Evolutionary conservation across 2,888 invertebrate genomes (phyloP), one percentile per base, ranked within the genome.

Genomic region (Arctia plantaginis): DNA sequence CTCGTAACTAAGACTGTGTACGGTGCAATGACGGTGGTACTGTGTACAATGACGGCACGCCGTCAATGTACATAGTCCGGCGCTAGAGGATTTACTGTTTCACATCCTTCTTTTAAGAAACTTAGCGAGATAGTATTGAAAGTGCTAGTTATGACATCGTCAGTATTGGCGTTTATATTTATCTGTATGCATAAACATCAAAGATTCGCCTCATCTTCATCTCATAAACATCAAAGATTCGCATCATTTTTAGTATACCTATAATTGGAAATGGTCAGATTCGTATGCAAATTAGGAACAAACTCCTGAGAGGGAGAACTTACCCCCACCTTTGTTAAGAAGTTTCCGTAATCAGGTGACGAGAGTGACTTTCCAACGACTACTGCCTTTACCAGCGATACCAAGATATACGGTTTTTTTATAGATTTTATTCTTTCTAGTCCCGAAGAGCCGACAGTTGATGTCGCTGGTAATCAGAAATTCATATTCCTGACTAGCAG

Each of bases 11-110:
- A 82, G 69, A 82, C 81, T 77, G 62, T 73, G 74, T 74, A 73
- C 66, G 51, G 72, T 79, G 74, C 74, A 82, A 73, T 65, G 77
- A n/a, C n/a, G n/a, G n/a, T n/a, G n/a, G n/a, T n/a, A n/a, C n/a
- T n/a, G n/a, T n/a, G 72, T 79, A 73, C 74, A 82, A 73, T 65
- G 77, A 74, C 47, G 75, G 75, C 77, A 79, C 81, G 44, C 13
- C 12, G 83, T 71, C 75, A 78, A 82, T 62, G 30, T 18, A 18
- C 30, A 76, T 81, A 81, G 79, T 74, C 70, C 73, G 83, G 82
- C 83, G 82, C 81, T 82, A 79, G 71, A 69, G 71, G 77, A 82
- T 79, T 82, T 80, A 81, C 79, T 75, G 79, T 77, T 33, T 65
- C 64, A 20, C 64, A 65, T 33, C 64, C 33, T 59, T 27, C 59